phyloP scores from a whole-genome alignment of 2,888 invertebrate species.

The Ochropleura plecta region DNA sequence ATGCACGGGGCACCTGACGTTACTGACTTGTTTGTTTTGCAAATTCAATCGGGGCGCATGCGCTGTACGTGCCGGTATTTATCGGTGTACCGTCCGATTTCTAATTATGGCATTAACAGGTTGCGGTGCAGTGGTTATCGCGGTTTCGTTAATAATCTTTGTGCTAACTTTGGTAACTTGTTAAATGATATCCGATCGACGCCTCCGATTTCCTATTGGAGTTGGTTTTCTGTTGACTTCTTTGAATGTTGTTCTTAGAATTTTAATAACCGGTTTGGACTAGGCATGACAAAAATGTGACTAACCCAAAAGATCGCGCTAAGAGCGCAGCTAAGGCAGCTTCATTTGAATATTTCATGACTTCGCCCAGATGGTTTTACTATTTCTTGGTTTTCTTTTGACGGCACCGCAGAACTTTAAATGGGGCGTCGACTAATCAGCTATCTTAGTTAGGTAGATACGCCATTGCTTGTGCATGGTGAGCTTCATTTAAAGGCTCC shows the following conservation, averaged over 20 bases:
- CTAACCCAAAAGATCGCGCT: slow-evolving; percentile 38
- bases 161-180: slow-evolving; percentile 47
- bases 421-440: slow-evolving; percentile 12
- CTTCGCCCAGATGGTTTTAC: slow-evolving; percentile 29
- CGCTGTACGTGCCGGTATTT: slow-evolving; percentile 72
- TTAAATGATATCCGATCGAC: slow-evolving; percentile 49
- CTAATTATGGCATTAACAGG: slow-evolving; percentile 71
- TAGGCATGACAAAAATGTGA: slow-evolving; percentile 47
- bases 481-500: slow-evolving; percentile 1
- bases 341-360: slow-evolving; percentile 39
- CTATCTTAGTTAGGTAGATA: background rate
- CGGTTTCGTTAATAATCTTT: slow-evolving; percentile 60
- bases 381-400: slow-evolving; percentile 30
- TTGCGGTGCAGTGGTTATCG: slow-evolving; percentile 58
- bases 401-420: slow-evolving; percentile 1
- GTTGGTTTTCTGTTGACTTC: slow-evolving; percentile 34
- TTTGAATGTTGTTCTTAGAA: slow-evolving; percentile 29
- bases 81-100: slow-evolving; percentile 70
- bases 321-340: slow-evolving; percentile 16
- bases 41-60: slow-evolving; percentile 72
- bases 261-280: slow-evolving; percentile 48
- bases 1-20: slow-evolving; percentile 60
- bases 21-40: slow-evolving; percentile 69
- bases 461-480: slow-evolving; percentile 6
- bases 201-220: slow-evolving; percentile 51